Base-by-base conservation (phyloP, 2,113 vertebrate species). In the Geothlypis trichas region DNA sequence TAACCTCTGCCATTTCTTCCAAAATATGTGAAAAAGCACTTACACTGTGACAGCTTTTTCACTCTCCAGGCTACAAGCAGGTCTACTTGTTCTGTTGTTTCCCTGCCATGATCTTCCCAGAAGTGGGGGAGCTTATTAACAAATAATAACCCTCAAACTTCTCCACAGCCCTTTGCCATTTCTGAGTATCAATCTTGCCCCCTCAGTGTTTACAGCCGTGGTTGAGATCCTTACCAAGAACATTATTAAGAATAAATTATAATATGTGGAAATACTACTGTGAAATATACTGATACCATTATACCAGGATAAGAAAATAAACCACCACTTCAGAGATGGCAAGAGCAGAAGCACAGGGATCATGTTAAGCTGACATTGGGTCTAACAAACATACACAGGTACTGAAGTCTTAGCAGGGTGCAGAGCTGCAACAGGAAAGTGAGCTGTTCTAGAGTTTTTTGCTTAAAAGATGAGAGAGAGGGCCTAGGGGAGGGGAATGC, bases 401-500 rank as follows among this genome's bases (percentile, higher is more conserved):
- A 93, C 77, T 58, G 13, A 90, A 63, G 54, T 7, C 14, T 63
- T 69, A 77, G 42, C 42, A 89, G 28, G 41, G 66, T 68, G 57
- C 52, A 54, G 66, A 92, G 49, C 58, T 83, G 55, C 75, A 87
- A 58, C 54, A 84, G 58, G 24, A 93, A 92, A 87, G 33, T 39
- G 35, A 4, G 2, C 47, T 82, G 62, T 84, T 92, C 71, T 75
- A 42, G 68, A 31, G 3, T 74, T 84, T 96, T 91, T 77, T 91
- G 59, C 84, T 94, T 89, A 82, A 90, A 97, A 97, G 93, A 96
- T 28, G 24, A 90, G 81, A 92, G 91, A 94, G 67, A 92, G 23
- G 81, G 84, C 93, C 96, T 92, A 96, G 59, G 90, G 93, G 90
- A 69, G 84, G 33, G 67, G 57, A 91, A 89, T 0, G 37, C n/a